Base-by-base conservation (phyloP, 2,797 vertebrate species). In the Phataginus tricuspis region DNA sequence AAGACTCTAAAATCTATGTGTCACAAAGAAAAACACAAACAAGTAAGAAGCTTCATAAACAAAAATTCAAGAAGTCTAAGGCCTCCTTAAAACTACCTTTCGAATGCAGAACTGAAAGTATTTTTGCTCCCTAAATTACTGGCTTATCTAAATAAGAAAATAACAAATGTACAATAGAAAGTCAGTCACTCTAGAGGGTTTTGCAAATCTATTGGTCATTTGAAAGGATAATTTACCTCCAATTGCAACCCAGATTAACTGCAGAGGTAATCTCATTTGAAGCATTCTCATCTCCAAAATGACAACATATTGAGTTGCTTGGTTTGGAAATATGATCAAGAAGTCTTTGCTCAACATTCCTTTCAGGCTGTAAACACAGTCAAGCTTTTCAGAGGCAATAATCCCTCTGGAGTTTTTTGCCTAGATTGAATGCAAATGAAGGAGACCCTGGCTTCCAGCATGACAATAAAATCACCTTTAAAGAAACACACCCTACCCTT, bases 321-420 rank as follows among this genome's bases (percentile, higher is more conserved):
- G 77, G 29, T 74, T 94, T 87, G 71, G 77, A 97, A 98, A 98
- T 97, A 98, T 68, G 85, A 75, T 94, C 94, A 95, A 18, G 83
- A 98, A 98, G 77, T 29, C 55, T 97, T 97, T 93, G 77, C 68
- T 97, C 96, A 96, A 97, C 90, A 82, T 98, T 98, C 98, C 97
- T 95, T 92, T 96, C 84, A 91, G 93, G 68, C 4, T 72, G 64
- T 85, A 97, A 88, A 59, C 92, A 95, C 63, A 98, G 95, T 89
- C 96, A 98, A 97, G 42, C 74, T 98, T 96, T 96, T 77, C 86
- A 84, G 71, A 94, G 97, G 83, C 93, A 88, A 75, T 98, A 97
- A 98, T 98, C 97, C 68, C 95, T 95, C 79, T 63, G 80, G 82
- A 97, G 86, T 85, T 97, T 92, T 96, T 95, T 97, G 85, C 66